These are phyloP conservation scores for Amaurobius ferox DNA, from an alignment of 2,888 invertebrate species.

Conservation along the genomic window DNA sequence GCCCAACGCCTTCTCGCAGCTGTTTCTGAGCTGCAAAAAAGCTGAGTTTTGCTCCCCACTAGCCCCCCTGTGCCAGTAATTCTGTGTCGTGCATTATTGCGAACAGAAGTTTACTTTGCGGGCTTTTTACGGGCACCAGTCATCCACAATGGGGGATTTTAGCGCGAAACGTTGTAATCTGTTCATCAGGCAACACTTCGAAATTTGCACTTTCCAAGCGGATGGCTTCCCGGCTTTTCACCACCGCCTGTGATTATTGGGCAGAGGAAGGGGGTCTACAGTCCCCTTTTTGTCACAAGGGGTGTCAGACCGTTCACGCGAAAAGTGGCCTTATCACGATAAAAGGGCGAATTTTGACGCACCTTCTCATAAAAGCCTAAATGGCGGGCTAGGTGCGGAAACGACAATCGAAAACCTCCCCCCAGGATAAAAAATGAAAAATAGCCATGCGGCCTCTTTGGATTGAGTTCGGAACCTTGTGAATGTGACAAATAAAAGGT, in stretches of 20 bases:
- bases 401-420: not conserved
- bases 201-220: constrained; percentile 64
- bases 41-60: not conserved
- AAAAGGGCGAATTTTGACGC: constrained; percentile 59
- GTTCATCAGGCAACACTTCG: constrained; percentile 64
- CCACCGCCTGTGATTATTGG: not conserved
- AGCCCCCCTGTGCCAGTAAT: constrained; percentile 7
- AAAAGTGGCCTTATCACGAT: constrained; percentile 63
- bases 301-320: constrained; percentile 46
- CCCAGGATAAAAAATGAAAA: not conserved
- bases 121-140: constrained; percentile 39
- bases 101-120: constrained; percentile 68
- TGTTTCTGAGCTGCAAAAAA: constrained; percentile 19
- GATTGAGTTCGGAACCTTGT: constrained; percentile 57
- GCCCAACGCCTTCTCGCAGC: constrained; percentile 21
- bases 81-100: constrained; percentile 34
- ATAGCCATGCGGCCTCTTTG: constrained; percentile 12
- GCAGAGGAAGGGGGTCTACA: not conserved
- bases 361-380: constrained; percentile 62
- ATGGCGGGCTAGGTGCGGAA: constrained; percentile 63
- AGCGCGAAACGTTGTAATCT: constrained; percentile 54
- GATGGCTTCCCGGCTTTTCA: constrained; percentile 25
- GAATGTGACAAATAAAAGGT: constrained; percentile 58
- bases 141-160: constrained; percentile 62
- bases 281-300: not conserved